phyloP scores from a whole-genome alignment of 1,140 invertebrate genomes.

The Zaprionus lachaisei region DNA sequence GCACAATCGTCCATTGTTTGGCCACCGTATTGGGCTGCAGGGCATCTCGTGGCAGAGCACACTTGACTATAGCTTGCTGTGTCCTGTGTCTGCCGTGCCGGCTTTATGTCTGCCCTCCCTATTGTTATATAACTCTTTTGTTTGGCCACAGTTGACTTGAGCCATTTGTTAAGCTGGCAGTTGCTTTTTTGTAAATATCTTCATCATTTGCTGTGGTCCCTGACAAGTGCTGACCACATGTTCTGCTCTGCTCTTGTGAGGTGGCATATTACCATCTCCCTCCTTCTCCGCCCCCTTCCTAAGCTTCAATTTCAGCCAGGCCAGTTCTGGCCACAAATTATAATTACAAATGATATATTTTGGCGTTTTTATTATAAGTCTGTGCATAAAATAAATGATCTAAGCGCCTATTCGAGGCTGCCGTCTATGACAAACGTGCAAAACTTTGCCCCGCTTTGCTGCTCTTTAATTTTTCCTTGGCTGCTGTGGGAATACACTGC shows the following conservation, averaged over 20 bases:
- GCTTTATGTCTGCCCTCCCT: conserved; percentile 5
- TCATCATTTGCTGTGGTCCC: conserved; percentile 37
- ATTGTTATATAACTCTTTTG: conserved; percentile 77
- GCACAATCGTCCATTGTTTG: conserved; percentile 34
- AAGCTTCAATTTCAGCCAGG: background rate
- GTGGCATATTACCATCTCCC: background rate
- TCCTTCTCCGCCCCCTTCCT: background rate
- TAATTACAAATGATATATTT: conserved; percentile 69
- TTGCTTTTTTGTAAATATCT: conserved; percentile 32
- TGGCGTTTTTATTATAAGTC: conserved; percentile 66
- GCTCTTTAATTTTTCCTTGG: conserved; percentile 8
- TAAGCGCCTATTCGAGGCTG: conserved; percentile 54
- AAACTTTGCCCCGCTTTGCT: conserved; percentile 39
- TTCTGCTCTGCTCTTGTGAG: background rate
- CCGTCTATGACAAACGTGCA: conserved; percentile 52
- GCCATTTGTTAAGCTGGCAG: conserved; percentile 59
- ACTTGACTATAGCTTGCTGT: conserved; percentile 25
- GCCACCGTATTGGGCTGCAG: conserved; percentile 20
- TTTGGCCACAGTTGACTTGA: conserved; percentile 61
- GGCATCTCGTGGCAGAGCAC: conserved; percentile 25
- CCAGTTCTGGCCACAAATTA: conserved; percentile 46
- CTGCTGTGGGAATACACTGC: conserved; percentile 17
- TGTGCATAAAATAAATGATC: conserved; percentile 67
- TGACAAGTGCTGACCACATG: conserved; percentile 58
- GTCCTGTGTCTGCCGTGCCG: background rate